Evolutionary conservation across 2,797 vertebrate genomes (phyloP).

Genomic region (Chiroxiphia lanceolata): DNA sequence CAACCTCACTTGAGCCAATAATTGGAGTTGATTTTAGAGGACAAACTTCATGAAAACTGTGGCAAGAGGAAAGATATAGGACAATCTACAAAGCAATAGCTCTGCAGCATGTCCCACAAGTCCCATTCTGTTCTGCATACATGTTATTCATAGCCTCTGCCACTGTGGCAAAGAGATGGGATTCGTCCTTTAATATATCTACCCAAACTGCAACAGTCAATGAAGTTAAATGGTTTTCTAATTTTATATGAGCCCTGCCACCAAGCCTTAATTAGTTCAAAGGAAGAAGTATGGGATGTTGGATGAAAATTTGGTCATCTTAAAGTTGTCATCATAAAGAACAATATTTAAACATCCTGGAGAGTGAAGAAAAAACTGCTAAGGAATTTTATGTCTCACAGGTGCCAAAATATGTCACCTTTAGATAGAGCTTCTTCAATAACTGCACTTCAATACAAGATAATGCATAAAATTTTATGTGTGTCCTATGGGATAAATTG

Average conservation of each 20-base stretch:
- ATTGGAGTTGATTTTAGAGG: neutral
- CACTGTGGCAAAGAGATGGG: neutral
- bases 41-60: neutral
- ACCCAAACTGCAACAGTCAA: neutral
- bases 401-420: neutral
- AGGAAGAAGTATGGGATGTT: neutral
- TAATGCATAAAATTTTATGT: neutral
- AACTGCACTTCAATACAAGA: neutral
- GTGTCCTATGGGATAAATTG: neutral
- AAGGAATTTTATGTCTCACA: neutral
- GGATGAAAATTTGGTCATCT: neutral
- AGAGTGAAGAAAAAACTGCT: neutral
- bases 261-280: neutral
- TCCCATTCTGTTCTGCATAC: neutral
- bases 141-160: neutral
- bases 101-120: neutral
- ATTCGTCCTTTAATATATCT: neutral
- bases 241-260: neutral
- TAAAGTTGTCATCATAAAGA: neutral
- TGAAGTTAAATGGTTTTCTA: neutral
- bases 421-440: neutral
- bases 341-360: neutral
- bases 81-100: neutral
- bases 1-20: neutral
- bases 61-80: neutral